Evolutionary conservation across 2,113 vertebrate species (phyloP), one percentile per base, ranked within the genome.

Genomic region (Urocitellus parryii): DNA sequence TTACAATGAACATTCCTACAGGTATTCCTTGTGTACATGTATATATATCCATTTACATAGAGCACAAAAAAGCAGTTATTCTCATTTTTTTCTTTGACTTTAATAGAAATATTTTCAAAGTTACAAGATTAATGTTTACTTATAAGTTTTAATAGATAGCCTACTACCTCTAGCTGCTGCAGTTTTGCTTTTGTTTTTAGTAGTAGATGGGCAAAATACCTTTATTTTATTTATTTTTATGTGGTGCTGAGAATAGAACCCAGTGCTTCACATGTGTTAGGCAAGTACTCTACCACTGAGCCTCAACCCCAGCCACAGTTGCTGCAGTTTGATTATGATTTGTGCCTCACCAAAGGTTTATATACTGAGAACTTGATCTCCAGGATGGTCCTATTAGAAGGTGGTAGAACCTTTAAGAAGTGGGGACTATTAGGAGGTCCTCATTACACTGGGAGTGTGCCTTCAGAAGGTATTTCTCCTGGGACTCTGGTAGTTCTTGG

Each of bases 91-190:
- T 88, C 82, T 61, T 72, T 37, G 13, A 72, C 61, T 89, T 83
- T 76, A 63, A 24, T 0, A 90, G 25, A 89, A 94, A 25, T 53
- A 78, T 37, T 74, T 65, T 37, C 68, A 82, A 94, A 82, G 24
- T 78, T 95, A 74, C 53, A 85, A 88, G 32, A 63, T 81, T 58
- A 61, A 73, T 73, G 29, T 90, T 56, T 97, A 53, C 51, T 53
- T 51, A 4, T 53, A 95, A 76, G 32, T 88, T 96, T 89, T 86
- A 88, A 91, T 6, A 91, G 29, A 91, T 37, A 89, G 2, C n/a
- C 56, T 84, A 5, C 45, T 83, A 67, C n/a, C 65, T 25, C 63
- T 83, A 93, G 70, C 34, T 93, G 48, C 48, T 78, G 51, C 16
- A 16, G 51, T 58, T 58, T 58, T 58, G 56, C 22, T 58, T 58